Conservation (phyloP, 2,888 invertebrate genomes). For the Pseudococcus jackbeardsleyi region DNA sequence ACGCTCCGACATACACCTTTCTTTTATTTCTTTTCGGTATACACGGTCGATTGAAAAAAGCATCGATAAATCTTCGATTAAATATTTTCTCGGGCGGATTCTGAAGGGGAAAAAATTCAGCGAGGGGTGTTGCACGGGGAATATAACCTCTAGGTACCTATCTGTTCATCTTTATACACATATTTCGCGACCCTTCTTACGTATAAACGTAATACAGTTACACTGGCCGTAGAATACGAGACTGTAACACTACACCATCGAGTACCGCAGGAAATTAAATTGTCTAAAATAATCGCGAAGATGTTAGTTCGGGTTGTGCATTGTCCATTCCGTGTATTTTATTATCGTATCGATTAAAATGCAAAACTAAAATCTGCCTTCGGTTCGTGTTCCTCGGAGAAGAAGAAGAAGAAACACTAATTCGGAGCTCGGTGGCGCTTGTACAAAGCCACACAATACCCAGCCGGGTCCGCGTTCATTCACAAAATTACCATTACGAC, state of each 20-base stretch:
- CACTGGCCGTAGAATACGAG: background rate
- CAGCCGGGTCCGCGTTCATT: background rate
- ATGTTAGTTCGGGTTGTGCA: background rate
- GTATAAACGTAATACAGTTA: background rate
- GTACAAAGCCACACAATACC: background rate
- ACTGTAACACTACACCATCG: background rate
- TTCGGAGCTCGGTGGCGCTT: background rate
- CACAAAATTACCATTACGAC: background rate
- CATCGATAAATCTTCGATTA: constrained; percentile 1
- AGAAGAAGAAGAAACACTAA: background rate
- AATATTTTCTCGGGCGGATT: background rate
- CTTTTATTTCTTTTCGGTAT: background rate
- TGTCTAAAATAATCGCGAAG: constrained; percentile 13
- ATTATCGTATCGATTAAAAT: background rate
- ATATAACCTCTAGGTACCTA: no score
- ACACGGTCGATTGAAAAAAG: background rate
- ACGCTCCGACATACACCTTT: background rate
- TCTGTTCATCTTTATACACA: background rate
- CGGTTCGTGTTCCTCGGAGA: background rate
- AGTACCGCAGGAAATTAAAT: constrained; percentile 24
- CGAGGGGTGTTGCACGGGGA: no score
- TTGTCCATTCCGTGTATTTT: background rate
- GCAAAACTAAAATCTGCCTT: background rate
- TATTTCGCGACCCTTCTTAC: background rate
- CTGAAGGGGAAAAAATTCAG: no score